phyloP scores from a whole-genome alignment of 2,797 vertebrate genomes.

The Merluccius polli region DNA sequence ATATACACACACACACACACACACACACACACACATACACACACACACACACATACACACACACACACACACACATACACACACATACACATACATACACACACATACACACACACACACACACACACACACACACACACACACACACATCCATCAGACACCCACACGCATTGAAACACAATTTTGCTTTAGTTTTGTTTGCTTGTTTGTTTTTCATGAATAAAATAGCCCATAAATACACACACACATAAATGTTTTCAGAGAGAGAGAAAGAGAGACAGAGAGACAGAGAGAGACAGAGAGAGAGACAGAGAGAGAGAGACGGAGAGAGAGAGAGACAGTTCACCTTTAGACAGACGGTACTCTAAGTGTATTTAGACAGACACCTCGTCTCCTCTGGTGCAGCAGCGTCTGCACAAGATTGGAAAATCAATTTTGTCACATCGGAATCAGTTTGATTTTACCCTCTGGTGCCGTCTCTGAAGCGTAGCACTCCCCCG shows the following conservation, averaged over 20 bases:
- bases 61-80: no score
- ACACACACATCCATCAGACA: no score
- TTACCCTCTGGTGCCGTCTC: conserved; percentile 47
- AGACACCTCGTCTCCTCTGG: conserved; percentile 42
- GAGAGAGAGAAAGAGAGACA: background rate
- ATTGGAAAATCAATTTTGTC: conserved; percentile 81
- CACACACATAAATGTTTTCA: background rate
- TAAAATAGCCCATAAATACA: background rate
- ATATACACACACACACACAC: no score
- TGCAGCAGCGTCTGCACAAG: conserved; percentile 67
- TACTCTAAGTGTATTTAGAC: conserved; percentile 40
- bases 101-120: no score
- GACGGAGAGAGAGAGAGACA: no score
- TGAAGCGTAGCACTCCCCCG: conserved; percentile 54
- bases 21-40: no score
- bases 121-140: no score
- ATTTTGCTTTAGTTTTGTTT: background rate
- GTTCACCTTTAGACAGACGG: no score
- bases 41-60: no score
- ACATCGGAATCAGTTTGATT: conserved; percentile 65
- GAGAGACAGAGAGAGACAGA: background rate
- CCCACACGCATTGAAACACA: no score
- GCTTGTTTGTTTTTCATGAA: conserved; percentile 1
- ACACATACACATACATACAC: no score
- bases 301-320: no score